Evolutionary conservation across 2,888 invertebrate genomes (phyloP), one percentile per base, ranked within the genome.

Genomic region (Ormyrus rosae): DNA sequence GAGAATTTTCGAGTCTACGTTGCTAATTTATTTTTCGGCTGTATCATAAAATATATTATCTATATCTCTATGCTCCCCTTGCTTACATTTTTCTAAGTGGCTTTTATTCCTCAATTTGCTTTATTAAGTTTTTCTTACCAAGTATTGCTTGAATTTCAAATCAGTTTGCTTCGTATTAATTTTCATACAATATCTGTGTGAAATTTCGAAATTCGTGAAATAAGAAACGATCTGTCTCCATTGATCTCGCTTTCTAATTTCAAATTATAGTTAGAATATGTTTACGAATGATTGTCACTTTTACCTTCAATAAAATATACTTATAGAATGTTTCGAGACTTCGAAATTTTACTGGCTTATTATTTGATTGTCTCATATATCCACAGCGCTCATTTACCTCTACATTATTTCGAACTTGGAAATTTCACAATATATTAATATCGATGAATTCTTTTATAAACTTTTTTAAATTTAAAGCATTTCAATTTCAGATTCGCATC

Each of bases 121-220:
- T 61, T 3, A 46, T 51, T 64, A 19, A 34, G 1, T 34, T 34
- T 34, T 34, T 34, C 34, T 84, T 84, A 83, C 80, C 77, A 81
- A 82, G 83, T 87, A 86, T 87, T 85, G 86, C 86, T 86, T 84
- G 50, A 82, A 81, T 80, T 82, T 74, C 65, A 19, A 76, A 56
- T 72, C 56, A 34, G 34, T 34, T 34, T 34, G 34, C 34, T 34
- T 34, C 34, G 34, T 34, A 34, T 34, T 34, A 34, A 2, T 34
- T 34, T 34, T 34, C 3, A 34, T 34, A 34, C 19, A 19, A 19
- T 19, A 19, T 19, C 3, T 34, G 0, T 34, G 34, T 34, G 34
- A 34, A 34, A 34, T 34, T 34, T 34, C 34, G 34, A 34, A 34
- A 34, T 34, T 34, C 34, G 34, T 34, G 34, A 34, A 34, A 34